phyloP scores from a whole-genome alignment of 2,113 vertebrate genomes.

The Ailurus styani region DNA sequence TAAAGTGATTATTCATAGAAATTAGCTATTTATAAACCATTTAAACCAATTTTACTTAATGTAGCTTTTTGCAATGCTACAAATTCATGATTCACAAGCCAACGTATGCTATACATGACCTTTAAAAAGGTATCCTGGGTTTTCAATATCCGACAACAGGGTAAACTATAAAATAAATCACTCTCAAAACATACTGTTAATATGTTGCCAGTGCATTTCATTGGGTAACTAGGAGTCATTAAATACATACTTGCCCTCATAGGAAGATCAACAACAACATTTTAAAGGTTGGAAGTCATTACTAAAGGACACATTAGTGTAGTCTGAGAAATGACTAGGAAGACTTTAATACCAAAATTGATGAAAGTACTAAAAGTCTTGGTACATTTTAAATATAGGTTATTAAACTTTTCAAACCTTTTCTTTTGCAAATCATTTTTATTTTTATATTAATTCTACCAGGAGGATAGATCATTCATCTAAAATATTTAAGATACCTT shows the following conservation, averaged over 20 bases:
- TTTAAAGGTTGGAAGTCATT: slow-evolving; percentile 35
- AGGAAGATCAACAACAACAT: slow-evolving; percentile 15
- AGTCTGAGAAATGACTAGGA: slow-evolving; percentile 58
- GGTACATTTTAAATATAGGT: slow-evolving; percentile 70
- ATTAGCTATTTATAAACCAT: background rate
- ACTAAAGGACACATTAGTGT: slow-evolving; percentile 38
- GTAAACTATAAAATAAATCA: background rate
- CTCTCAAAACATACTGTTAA: background rate
- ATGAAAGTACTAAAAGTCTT: slow-evolving; percentile 76
- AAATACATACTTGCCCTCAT: background rate
- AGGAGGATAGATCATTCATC: slow-evolving; percentile 31
- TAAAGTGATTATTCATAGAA: background rate
- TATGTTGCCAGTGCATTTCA: background rate
- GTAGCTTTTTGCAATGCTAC: background rate
- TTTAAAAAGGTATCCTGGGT: background rate
- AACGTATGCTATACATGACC: background rate
- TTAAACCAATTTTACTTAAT: background rate
- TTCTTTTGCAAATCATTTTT: slow-evolving; percentile 80
- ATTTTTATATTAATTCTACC: slow-evolving; percentile 75
- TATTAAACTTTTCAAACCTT: slow-evolving; percentile 76
- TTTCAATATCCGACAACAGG: background rate
- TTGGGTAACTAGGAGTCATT: background rate
- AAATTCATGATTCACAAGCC: background rate
- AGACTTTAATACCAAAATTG: slow-evolving; percentile 61
- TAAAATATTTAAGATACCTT: slow-evolving; percentile 67